Conservation (phyloP, 2,888 invertebrate species). For the Camponotus fellah region DNA sequence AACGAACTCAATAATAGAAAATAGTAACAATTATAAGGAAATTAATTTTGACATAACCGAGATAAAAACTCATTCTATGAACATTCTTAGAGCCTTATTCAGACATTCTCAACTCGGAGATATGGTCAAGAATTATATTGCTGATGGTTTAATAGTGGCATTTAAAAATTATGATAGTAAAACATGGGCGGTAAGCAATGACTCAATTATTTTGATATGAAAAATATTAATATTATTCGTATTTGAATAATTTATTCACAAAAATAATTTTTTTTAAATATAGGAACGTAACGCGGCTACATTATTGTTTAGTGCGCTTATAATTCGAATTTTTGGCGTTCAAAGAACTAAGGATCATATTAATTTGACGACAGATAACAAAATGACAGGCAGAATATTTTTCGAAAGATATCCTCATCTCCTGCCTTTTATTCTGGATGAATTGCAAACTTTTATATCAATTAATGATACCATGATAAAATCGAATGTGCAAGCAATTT, state of each 20-base stretch:
- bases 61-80: slow-evolving; percentile 92
- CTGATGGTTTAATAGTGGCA: slow-evolving; percentile 90
- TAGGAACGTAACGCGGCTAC: slow-evolving; percentile 95
- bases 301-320: slow-evolving; percentile 93
- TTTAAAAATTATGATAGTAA: slow-evolving; percentile 91
- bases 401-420: slow-evolving; percentile 91
- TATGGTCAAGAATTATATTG: slow-evolving; percentile 90
- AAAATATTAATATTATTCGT: slow-evolving; percentile 32
- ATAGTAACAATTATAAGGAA: slow-evolving; percentile 45
- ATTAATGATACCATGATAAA: slow-evolving; percentile 86
- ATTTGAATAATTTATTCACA: slow-evolving; percentile 1
- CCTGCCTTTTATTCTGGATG: slow-evolving; percentile 87
- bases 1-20: slow-evolving; percentile 60
- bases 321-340: slow-evolving; percentile 96
- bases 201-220: slow-evolving; percentile 15
- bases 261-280: slow-evolving; percentile 61
- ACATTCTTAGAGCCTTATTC: slow-evolving; percentile 94
- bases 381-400: slow-evolving; percentile 93
- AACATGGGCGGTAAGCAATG: slow-evolving; percentile 92
- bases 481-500: slow-evolving; percentile 91
- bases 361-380: slow-evolving; percentile 89
- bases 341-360: slow-evolving; percentile 88
- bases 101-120: slow-evolving; percentile 93
- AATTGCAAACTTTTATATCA: slow-evolving; percentile 83
- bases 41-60: slow-evolving; percentile 81